phyloP scores from a whole-genome alignment of 2,888 invertebrate species.

The Hylaea fasciaria region DNA sequence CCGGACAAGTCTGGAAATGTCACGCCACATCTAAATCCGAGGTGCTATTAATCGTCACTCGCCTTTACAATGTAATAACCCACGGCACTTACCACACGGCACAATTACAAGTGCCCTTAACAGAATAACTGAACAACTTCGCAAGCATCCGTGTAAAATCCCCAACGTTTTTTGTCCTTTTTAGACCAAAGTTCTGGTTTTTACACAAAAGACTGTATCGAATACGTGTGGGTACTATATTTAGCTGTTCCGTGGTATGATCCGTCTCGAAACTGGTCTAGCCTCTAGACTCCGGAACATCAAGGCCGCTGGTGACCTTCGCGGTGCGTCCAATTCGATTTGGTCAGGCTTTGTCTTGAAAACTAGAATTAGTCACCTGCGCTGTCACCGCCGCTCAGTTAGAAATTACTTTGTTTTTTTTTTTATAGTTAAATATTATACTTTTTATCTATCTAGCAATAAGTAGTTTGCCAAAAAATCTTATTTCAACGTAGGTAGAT shows the following conservation, averaged over 20 bases:
- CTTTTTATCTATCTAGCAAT: too few species aligned
- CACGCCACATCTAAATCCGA: background rate
- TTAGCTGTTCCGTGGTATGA: too few species aligned
- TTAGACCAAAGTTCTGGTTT: constrained; percentile 21
- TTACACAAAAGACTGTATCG: constrained; percentile 15
- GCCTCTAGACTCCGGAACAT: constrained; percentile 1
- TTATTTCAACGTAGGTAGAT: too few species aligned
- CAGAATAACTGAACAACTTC: background rate
- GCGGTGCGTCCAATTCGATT: constrained; percentile 27
- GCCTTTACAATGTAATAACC: constrained; percentile 9
- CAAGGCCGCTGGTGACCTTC: constrained; percentile 36
- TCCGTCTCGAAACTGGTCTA: constrained; percentile 31
- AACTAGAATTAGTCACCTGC: constrained; percentile 26
- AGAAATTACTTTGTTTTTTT: constrained; percentile 8
- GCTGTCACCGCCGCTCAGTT: background rate
- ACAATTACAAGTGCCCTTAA: constrained; percentile 23
- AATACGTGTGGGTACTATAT: background rate
- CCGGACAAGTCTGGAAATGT: too few species aligned
- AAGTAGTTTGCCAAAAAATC: too few species aligned
- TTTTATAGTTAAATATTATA: background rate
- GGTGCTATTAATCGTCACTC: background rate
- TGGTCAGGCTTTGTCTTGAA: constrained; percentile 35
- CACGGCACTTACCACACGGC: background rate
- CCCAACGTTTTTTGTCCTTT: constrained; percentile 12
- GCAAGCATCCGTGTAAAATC: constrained; percentile 29